Base-by-base conservation (phyloP, 2,888 invertebrate genomes). In the Syritta pipiens region DNA sequence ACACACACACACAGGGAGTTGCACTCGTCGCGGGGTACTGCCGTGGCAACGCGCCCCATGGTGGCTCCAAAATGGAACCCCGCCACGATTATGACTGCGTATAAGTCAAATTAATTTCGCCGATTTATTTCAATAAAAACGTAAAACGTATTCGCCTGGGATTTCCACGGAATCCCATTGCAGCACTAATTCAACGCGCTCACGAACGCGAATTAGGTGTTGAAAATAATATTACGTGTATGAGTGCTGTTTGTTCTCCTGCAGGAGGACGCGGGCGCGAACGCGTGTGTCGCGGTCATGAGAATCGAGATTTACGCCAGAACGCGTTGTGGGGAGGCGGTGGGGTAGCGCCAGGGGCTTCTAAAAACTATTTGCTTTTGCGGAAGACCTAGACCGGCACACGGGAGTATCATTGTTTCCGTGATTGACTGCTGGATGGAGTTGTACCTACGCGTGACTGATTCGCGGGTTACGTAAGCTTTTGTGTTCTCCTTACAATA, bases 131-230 rank as follows among this genome's bases (percentile, higher is more conserved):
- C 81, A 71, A 82, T 82, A 81, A 77, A 76, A 77, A 57, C 63
- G 68, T 62, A 77, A 76, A 77, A 57, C 63, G 68, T 62, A 57
- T 72, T 68, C 81, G 60, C 72, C 71, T 63, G 59, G 51, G 53
- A 53, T 72, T 77, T 76, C 77, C 63, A 44, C 67, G 69, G 65
- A 82, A 63, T 59, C 40, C 51, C 63, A 76, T 72, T 55, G 72
- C 79, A 81, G 81, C 82, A 81, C 86, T 85, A 84, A 85, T 85
- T 84, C 84, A 84, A 69, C 44, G n/a, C 55, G 77, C 81, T 62
- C 72, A 63, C 72, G 77, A 68, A 72, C 51, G 76, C 67, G 77
- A 81, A 72, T 74, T 67, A 79, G 79, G 79, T 79, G 79, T 79
- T 79, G 79, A 79, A 79, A 79, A 74, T 68, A 79, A 51, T 68